These are phyloP conservation scores for Teleogryllus occipitalis DNA, from an alignment of 1,140 invertebrate genomes.

Conservation along the genomic window DNA sequence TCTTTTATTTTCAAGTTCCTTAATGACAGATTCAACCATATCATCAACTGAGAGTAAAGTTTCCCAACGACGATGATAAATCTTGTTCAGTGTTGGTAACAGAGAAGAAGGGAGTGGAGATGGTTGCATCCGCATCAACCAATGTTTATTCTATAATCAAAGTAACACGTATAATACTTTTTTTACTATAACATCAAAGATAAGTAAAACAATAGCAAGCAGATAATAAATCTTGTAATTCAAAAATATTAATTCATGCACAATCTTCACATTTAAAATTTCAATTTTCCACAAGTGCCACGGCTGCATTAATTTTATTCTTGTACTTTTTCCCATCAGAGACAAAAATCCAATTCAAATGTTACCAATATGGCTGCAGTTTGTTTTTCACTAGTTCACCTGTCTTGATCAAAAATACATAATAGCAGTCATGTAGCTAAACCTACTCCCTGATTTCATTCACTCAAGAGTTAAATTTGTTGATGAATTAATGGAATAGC, in stretches of 20 bases:
- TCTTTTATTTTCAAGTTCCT: constrained; percentile 42
- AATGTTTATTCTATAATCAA: constrained; percentile 62
- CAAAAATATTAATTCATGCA: constrained; percentile 17
- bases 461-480: no score
- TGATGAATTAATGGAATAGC: no score
- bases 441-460: no score
- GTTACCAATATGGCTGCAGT: no score
- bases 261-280: constrained; percentile 11
- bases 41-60: constrained; percentile 80
- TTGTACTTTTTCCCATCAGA: no score
- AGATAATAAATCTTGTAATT: constrained; percentile 7
- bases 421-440: no score
- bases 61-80: constrained; percentile 63
- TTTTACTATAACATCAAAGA: neutral
- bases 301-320: no score
- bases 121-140: constrained; percentile 61
- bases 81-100: constrained; percentile 51
- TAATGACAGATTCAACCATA: constrained; percentile 57
- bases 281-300: no score
- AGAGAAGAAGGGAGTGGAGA: constrained; percentile 47
- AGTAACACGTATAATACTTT: neutral
- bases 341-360: no score
- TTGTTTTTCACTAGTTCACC: no score
- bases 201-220: no score
- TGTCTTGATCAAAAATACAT: no score